A percentile compares a stretch with the other conserved stretches of the same genome.
Conservation (phyloP, 2,113 vertebrate genomes). For the Cyphomyrus plagiostoma region DNA sequence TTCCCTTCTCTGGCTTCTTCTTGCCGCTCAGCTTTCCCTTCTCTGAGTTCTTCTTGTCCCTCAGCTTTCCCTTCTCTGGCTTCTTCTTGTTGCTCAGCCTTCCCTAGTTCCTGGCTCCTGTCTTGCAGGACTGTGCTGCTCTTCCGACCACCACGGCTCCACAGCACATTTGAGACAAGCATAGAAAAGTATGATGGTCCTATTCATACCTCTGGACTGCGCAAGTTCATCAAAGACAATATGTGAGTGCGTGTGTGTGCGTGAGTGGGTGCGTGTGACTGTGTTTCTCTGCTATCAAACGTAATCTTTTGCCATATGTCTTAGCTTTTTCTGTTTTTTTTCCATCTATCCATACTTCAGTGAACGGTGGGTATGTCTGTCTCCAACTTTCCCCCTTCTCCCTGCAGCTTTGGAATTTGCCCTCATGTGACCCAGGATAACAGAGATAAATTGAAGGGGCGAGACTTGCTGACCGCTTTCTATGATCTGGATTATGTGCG, state of each 20-base stretch:
- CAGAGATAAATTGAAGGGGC: slow-evolving; percentile 51
- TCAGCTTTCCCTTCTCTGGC: background rate
- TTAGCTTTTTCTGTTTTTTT: background rate
- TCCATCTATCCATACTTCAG: background rate
- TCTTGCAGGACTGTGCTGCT: slow-evolving; percentile 36
- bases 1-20: background rate
- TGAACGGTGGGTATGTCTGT: background rate
- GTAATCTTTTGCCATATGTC: background rate
- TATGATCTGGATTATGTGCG: slow-evolving; percentile 61
- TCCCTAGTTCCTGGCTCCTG: background rate
- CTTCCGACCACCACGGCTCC: slow-evolving; percentile 41
- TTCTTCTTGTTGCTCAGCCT: background rate
- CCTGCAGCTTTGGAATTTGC: slow-evolving; percentile 57
- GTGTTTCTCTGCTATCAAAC: background rate
- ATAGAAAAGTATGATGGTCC: slow-evolving; percentile 26
- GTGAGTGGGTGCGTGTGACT: slow-evolving; percentile 28
- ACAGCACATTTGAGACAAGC: slow-evolving; percentile 43
- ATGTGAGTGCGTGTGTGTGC: slow-evolving; percentile 26
- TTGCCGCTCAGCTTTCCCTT: background rate
- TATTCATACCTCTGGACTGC: slow-evolving; percentile 26
- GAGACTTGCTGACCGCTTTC: slow-evolving; percentile 56
- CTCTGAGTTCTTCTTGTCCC: background rate
- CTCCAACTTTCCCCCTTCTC: background rate
- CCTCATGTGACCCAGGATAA: slow-evolving; percentile 64
- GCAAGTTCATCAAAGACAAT: slow-evolving; percentile 39